Percentiles rank a stretch among this genome's conserved stretches.
These are phyloP conservation scores for Rhopalosiphum padi DNA, from an alignment of 1,140 invertebrate genomes.

Conservation along the genomic window DNA sequence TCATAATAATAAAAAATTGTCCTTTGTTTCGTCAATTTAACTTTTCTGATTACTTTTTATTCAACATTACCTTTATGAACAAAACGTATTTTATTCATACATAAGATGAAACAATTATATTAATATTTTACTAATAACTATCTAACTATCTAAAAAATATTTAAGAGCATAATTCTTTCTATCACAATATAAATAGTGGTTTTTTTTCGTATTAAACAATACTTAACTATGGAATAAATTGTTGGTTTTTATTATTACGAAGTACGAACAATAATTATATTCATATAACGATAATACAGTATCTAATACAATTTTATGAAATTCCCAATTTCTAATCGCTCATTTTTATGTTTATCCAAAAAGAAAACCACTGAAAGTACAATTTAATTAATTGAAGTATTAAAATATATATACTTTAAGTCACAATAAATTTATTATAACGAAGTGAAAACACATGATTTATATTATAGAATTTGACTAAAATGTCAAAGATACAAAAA, in stretches of 20 bases:
- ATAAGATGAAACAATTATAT: not conserved
- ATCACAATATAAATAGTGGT: not conserved
- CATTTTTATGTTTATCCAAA: not conserved
- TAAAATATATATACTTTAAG: not conserved
- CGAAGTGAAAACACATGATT: too few species aligned
- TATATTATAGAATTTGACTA: not conserved
- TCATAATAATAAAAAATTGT: not conserved
- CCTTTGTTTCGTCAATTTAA: not conserved
- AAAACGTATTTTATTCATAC: not conserved
- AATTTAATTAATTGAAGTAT: not conserved
- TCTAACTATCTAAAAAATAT: not conserved
- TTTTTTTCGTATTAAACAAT: not conserved
- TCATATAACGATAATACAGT: not conserved
- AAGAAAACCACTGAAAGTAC: not conserved
- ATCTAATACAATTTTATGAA: not conserved
- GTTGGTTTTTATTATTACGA: not conserved
- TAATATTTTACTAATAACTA: not conserved
- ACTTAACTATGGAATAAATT: not conserved
- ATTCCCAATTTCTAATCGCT: not conserved
- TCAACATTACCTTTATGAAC: not conserved
- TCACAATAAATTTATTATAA: not conserved
- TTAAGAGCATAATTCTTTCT: not conserved
- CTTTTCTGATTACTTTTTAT: slow-evolving; percentile 20
- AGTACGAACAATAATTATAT: too few species aligned
- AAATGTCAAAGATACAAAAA: not conserved